Conservation (phyloP, 2,113 vertebrate species). For the Hippolais icterina region DNA sequence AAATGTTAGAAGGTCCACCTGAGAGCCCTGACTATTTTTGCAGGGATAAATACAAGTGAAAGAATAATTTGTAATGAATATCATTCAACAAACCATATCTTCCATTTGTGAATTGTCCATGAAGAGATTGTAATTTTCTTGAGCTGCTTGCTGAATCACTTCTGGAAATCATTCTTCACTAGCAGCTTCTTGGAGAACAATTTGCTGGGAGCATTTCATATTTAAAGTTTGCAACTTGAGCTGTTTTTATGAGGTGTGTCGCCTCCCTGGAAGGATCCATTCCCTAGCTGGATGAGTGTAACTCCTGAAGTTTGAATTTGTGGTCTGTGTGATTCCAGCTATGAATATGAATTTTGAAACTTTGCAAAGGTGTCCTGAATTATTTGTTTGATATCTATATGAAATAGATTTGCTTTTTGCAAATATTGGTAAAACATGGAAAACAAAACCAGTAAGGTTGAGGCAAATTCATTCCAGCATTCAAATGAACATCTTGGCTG, state of each 20-base stretch:
- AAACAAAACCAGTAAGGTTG: neutral
- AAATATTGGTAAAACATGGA: neutral
- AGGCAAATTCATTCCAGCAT: neutral
- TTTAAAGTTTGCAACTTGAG: slow-evolving; percentile 32
- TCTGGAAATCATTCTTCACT: slow-evolving; percentile 36
- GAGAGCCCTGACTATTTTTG: slow-evolving; percentile 22
- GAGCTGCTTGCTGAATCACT: slow-evolving; percentile 29
- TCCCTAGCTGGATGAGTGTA: neutral
- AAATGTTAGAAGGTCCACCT: neutral
- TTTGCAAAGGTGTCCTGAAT: neutral
- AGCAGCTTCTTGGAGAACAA: neutral
- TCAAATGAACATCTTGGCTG: neutral
- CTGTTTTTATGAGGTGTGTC: slow-evolving; percentile 23
- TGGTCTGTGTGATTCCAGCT: neutral
- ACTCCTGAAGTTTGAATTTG: neutral
- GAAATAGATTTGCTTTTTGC: neutral
- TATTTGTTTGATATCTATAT: neutral
- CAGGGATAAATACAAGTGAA: neutral
- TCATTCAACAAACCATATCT: neutral
- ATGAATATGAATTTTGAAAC: neutral
- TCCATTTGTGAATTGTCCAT: slow-evolving; percentile 1
- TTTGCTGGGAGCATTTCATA: slow-evolving; percentile 14
- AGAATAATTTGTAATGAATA: neutral
- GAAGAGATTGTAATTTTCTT: slow-evolving; percentile 33
- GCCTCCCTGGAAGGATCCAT: neutral